These are phyloP conservation scores for Prunella fulvescens DNA, from an alignment of 2,113 vertebrate species.

Conservation along the genomic window DNA sequence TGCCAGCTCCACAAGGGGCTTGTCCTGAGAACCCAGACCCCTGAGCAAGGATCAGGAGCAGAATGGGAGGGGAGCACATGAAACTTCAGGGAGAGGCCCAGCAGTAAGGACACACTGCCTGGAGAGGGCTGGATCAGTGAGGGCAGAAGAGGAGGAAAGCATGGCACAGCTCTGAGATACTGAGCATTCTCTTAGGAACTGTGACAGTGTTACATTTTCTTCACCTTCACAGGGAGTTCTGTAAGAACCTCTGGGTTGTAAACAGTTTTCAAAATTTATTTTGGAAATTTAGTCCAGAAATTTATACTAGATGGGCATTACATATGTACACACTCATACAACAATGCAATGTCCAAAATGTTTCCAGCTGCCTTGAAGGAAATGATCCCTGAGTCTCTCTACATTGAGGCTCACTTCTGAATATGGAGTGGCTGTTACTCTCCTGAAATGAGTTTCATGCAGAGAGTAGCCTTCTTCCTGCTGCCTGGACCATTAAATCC, in stretches of 20 bases:
- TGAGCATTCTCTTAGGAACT: accelerated
- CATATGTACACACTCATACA: background rate
- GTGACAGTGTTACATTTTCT: background rate
- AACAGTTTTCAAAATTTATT: background rate
- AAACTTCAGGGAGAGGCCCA: background rate
- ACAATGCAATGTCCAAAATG: background rate
- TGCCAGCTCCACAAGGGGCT: background rate
- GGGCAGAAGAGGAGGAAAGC: background rate
- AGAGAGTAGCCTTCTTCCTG: background rate
- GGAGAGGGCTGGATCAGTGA: background rate
- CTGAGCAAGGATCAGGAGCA: background rate
- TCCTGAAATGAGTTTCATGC: background rate
- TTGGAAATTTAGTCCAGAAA: background rate
- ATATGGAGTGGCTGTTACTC: background rate
- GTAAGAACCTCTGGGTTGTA: background rate
- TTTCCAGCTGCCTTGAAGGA: background rate
- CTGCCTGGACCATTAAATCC: background rate
- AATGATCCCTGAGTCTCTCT: background rate
- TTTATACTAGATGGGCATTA: background rate
- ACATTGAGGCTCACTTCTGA: background rate
- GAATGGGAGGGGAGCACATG: background rate
- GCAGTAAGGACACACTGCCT: background rate
- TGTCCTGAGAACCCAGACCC: background rate
- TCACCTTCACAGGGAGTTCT: background rate
- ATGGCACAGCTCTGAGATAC: background rate